Evolutionary conservation across 2,888 invertebrate genomes (phyloP).

Genomic region (Agrochola lychnidis): DNA sequence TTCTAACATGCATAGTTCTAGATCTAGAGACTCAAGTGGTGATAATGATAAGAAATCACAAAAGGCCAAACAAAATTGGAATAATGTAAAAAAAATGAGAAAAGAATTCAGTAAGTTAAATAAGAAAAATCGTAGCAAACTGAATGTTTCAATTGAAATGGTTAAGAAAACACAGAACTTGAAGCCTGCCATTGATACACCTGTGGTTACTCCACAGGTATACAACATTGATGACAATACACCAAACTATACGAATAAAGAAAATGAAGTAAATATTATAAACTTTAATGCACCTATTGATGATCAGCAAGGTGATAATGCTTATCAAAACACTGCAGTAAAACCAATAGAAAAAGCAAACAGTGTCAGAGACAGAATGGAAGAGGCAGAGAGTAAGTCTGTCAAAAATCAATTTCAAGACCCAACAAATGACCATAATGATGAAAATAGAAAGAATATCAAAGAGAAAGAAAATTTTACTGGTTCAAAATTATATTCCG

Average conservation of each 20-base stretch:
- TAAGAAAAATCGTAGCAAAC: constrained; percentile 82
- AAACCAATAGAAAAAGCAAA: constrained; percentile 31
- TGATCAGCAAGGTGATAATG: constrained; percentile 16
- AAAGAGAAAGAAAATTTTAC: constrained; percentile 14
- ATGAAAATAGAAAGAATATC: constrained; percentile 10
- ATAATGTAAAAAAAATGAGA: constrained; percentile 86
- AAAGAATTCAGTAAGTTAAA: constrained; percentile 86
- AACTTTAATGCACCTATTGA: constrained; percentile 26
- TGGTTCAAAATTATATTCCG: constrained; percentile 1
- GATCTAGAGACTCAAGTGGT: constrained; percentile 72
- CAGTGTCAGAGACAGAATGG: constrained; percentile 12
- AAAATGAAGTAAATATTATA: constrained; percentile 38
- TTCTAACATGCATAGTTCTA: constrained; percentile 72
- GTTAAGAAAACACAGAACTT: constrained; percentile 79
- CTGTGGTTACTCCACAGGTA: constrained; percentile 55
- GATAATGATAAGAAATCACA: constrained; percentile 75
- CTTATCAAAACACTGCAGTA: constrained; percentile 7
- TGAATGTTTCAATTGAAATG: constrained; percentile 88
- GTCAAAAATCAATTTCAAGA: constrained; percentile 20
- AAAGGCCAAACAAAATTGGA: constrained; percentile 82
- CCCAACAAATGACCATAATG: constrained; percentile 16
- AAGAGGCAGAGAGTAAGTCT: constrained; percentile 6
- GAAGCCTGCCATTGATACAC: constrained; percentile 59
- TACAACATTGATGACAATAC: constrained; percentile 80
- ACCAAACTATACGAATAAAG: constrained; percentile 63